phyloP scores from a whole-genome alignment of 2,888 invertebrate species.

The Oxycera nigricornis region DNA sequence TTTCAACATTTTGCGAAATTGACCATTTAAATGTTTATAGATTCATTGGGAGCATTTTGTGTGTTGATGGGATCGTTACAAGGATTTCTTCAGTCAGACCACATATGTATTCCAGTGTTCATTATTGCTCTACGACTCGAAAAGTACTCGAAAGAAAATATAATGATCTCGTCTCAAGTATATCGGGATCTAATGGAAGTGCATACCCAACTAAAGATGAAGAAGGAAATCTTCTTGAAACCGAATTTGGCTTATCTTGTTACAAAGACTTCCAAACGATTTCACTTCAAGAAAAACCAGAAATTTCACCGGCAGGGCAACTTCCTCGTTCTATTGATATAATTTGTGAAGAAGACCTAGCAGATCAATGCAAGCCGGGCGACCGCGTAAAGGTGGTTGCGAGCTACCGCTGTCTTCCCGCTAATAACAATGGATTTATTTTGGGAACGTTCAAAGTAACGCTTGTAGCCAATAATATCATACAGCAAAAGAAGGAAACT shows the following conservation, averaged over 20 bases:
- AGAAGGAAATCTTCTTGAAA: conserved; percentile 95
- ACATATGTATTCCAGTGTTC: conserved; percentile 95
- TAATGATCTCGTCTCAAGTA: conserved; percentile 94
- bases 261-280: conserved; percentile 99
- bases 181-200: conserved; percentile 85
- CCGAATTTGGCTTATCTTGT: conserved; percentile 92
- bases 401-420: conserved; percentile 91
- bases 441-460: conserved; percentile 91
- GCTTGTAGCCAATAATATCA: conserved; percentile 91
- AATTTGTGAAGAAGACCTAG: conserved; percentile 94
- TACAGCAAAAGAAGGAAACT: conserved; percentile 87
- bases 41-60: conserved; percentile 91
- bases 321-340: conserved; percentile 94
- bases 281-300: conserved; percentile 99
- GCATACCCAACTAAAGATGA: conserved; percentile 98
- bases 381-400: conserved; percentile 97
- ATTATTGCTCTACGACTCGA: conserved; percentile 92
- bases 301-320: conserved; percentile 97
- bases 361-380: conserved; percentile 94
- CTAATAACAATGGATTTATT: conserved; percentile 91
- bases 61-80: conserved; percentile 98
- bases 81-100: conserved; percentile 94
- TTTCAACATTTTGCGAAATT: background rate
- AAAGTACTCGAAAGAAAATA: conserved; percentile 94
- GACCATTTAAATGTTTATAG: conserved; percentile 52